phyloP scores from a whole-genome alignment of 2,113 vertebrate genomes.

The Eretmochelys imbricata region DNA sequence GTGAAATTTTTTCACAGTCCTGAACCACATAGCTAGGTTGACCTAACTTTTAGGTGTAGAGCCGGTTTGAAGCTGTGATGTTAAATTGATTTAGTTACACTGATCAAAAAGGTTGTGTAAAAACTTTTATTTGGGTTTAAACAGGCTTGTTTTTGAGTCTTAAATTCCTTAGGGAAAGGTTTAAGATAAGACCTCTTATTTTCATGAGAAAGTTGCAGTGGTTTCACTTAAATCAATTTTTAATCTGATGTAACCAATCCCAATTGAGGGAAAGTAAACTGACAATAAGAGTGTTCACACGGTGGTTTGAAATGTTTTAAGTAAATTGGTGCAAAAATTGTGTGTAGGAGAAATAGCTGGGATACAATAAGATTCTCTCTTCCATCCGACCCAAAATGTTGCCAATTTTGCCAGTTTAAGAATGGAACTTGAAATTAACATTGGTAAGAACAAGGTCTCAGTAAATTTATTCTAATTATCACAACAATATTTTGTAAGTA shows the following conservation, averaged over 20 bases:
- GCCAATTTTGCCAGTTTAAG: slow-evolving; percentile 6
- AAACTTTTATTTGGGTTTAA: neutral
- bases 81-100: neutral
- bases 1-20: no score
- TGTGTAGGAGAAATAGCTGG: neutral
- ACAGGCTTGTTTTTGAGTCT: accelerated
- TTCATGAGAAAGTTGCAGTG: neutral
- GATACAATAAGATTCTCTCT: neutral
- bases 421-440: neutral
- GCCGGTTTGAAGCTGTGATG: neutral
- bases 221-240: neutral
- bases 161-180: neutral
- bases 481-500: neutral
- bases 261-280: neutral
- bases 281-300: neutral
- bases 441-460: neutral
- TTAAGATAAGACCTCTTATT: neutral
- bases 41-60: neutral
- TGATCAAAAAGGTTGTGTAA: neutral
- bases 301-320: neutral
- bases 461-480: slow-evolving; percentile 42
- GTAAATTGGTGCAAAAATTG: neutral
- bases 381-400: neutral
- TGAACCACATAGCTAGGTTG: no score
- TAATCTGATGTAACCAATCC: neutral